Percentiles rank a stretch among this genome's conserved stretches.
phyloP scores from a whole-genome alignment of 2,888 invertebrate species.

The Cataglyphis cursor region DNA sequence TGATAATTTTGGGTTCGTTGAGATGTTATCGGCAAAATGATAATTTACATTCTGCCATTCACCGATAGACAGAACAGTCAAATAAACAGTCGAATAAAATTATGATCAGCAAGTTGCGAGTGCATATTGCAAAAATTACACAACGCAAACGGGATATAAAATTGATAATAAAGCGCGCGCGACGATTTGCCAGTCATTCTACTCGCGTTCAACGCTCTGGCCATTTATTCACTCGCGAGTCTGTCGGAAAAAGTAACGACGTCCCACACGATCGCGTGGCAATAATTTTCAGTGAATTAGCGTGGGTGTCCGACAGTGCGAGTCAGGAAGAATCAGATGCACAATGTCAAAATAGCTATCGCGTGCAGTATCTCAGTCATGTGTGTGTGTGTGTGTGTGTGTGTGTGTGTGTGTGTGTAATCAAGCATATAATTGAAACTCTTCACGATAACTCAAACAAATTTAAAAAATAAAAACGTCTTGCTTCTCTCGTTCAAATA shows the following conservation, averaged over 20 bases:
- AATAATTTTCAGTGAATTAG: constrained; percentile 66
- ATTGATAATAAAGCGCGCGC: constrained; percentile 59
- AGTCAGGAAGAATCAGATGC: constrained; percentile 59
- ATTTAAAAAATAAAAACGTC: not conserved
- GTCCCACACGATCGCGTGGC: constrained; percentile 69
- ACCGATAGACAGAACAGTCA: not conserved
- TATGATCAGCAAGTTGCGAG: not conserved
- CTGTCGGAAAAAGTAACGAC: constrained; percentile 55
- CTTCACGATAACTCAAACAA: not conserved
- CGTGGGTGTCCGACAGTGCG: constrained; percentile 64
- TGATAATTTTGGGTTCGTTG: constrained; percentile 29
- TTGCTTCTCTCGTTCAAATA: not conserved
- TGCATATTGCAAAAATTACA: not conserved
- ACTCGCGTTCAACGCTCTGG: constrained; percentile 73
- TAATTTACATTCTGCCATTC: constrained; percentile 3
- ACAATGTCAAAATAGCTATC: not conserved
- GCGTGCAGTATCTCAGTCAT: constrained; percentile 33
- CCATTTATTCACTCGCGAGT: constrained; percentile 76
- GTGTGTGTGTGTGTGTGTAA: not conserved
- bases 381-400: no score
- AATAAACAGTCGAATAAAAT: not conserved
- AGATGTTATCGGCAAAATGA: constrained; percentile 31
- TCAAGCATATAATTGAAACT: not conserved
- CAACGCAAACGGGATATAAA: constrained; percentile 68
- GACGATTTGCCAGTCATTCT: constrained; percentile 70